phyloP scores from a whole-genome alignment of 1,140 invertebrate genomes.

The Heliconius hermathena region DNA sequence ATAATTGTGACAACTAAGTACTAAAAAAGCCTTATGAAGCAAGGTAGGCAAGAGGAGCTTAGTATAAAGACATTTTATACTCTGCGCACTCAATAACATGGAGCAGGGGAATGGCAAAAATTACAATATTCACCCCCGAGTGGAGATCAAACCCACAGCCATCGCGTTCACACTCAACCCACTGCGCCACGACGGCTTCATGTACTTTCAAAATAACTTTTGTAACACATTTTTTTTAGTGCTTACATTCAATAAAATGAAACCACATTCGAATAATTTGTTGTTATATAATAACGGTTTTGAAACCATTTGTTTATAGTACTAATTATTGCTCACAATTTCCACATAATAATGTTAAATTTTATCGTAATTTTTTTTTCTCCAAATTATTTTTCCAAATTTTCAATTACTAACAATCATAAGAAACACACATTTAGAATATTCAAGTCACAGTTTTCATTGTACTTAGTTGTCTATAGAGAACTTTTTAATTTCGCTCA shows the following conservation, averaged over 20 bases:
- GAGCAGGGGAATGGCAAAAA: too few relatives aligned
- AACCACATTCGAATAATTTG: background rate
- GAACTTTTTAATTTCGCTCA: background rate
- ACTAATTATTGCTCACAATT: background rate
- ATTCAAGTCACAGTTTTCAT: slow-evolving; percentile 5
- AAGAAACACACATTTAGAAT: slow-evolving; percentile 6
- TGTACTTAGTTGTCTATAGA: slow-evolving; percentile 13
- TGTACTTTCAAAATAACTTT: background rate
- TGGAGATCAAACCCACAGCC: too few relatives aligned
- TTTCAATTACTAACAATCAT: background rate
- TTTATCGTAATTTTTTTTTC: background rate
- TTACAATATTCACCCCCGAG: too few relatives aligned
- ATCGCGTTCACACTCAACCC: too few relatives aligned
- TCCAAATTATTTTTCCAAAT: background rate
- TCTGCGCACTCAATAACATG: too few relatives aligned
- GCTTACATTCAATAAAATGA: background rate
- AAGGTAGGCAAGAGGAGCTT: too few relatives aligned
- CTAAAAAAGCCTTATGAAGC: background rate
- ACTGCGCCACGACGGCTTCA: too few relatives aligned
- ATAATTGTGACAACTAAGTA: background rate
- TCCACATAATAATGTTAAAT: background rate
- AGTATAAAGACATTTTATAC: too few relatives aligned
- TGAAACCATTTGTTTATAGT: background rate
- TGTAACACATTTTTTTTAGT: background rate
- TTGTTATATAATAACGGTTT: background rate